A percentile compares a stretch with the other conserved stretches of the same genome.
phyloP scores from a whole-genome alignment of 1,140 invertebrate species.

The Phenacoccus solenopsis region DNA sequence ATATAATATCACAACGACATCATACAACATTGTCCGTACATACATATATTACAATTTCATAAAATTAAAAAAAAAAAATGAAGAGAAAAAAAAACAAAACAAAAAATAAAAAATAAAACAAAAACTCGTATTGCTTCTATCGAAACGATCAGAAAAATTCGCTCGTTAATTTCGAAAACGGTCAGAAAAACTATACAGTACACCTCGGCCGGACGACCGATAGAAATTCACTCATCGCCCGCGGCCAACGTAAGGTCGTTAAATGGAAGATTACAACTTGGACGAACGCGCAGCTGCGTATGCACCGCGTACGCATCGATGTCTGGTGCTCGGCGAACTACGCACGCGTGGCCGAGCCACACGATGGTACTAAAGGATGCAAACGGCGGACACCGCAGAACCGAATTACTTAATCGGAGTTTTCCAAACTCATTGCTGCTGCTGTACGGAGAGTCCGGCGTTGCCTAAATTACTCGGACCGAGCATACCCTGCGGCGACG shows the following conservation, averaged over 20 bases:
- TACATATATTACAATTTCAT: neutral
- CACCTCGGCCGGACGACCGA: too few relatives aligned
- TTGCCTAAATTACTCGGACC: neutral
- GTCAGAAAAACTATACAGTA: too few relatives aligned
- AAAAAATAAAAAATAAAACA: neutral
- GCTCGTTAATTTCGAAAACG: neutral
- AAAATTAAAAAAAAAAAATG: slow-evolving; percentile 4
- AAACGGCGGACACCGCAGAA: too few relatives aligned
- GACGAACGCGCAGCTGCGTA: too few relatives aligned
- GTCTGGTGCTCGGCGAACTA: neutral
- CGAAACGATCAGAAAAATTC: neutral
- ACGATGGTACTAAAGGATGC: too few relatives aligned
- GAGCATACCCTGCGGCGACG: neutral
- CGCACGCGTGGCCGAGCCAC: too few relatives aligned
- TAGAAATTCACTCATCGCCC: too few relatives aligned
- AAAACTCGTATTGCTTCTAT: neutral
- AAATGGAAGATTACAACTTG: too few relatives aligned
- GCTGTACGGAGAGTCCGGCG: neutral
- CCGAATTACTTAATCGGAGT: neutral
- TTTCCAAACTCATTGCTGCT: slow-evolving; percentile 6
- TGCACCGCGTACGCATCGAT: too few relatives aligned
- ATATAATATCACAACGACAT: slow-evolving; percentile 15
- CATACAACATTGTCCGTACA: neutral
- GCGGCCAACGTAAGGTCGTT: too few relatives aligned
- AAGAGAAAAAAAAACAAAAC: neutral